Evolutionary conservation across 2,113 vertebrate species (phyloP).

Genomic region (Solea solea): DNA sequence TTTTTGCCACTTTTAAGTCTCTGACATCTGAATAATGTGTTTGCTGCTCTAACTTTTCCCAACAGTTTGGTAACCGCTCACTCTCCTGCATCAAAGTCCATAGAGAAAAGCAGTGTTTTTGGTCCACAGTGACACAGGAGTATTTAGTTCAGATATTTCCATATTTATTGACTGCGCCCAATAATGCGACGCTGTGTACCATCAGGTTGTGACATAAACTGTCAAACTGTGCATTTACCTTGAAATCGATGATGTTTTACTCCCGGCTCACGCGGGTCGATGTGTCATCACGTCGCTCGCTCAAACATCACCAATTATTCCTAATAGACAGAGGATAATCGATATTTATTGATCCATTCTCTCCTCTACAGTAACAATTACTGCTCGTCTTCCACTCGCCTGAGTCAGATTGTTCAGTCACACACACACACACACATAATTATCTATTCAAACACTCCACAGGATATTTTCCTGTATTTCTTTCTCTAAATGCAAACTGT

Average conservation of each 20-base stretch:
- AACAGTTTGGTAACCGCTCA: no score
- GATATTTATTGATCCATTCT: conserved; percentile 46
- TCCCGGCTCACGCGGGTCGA: conserved; percentile 24
- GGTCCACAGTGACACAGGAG: no score
- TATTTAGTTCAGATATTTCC: not conserved
- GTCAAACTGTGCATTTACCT: conserved; percentile 33
- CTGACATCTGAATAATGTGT: no score
- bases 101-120: no score
- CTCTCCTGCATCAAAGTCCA: no score
- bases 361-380: conserved; percentile 52
- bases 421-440: conserved; percentile 40
- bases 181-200: conserved; percentile 1
- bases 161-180: not conserved
- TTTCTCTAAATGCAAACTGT: conserved; percentile 54
- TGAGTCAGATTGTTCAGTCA: conserved; percentile 31
- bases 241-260: conserved; percentile 42
- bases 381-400: conserved; percentile 24
- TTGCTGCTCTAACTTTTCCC: no score
- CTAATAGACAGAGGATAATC: conserved; percentile 62
- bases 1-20: no score
- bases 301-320: conserved; percentile 63
- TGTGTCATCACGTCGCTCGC: conserved; percentile 34
- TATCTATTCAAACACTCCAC: conserved; percentile 61
- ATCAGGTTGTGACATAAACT: conserved; percentile 30
- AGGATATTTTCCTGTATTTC: conserved; percentile 47